Percentiles rank a stretch among this genome's conserved stretches.
Conservation (phyloP, 2,888 invertebrate genomes). For the Epicampocera succincta region DNA sequence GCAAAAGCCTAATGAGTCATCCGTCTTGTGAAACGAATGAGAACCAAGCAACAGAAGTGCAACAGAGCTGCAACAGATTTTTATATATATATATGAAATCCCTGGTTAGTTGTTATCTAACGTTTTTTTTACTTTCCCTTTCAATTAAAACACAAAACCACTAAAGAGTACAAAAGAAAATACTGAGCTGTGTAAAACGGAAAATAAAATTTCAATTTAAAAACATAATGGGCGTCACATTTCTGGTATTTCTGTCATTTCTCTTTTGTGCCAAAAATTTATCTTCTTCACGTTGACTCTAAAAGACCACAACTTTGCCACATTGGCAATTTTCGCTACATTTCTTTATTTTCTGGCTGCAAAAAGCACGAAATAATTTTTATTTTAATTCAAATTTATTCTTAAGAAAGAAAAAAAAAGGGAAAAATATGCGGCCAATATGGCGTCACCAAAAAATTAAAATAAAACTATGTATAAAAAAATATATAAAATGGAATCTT, state of each 20-base stretch:
- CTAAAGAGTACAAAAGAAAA: neutral
- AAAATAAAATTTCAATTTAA: slow-evolving; percentile 40
- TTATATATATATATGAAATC: too few species aligned
- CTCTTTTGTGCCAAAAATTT: neutral
- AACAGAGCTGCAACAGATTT: too few species aligned
- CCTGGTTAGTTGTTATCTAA: too few species aligned
- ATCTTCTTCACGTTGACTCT: neutral
- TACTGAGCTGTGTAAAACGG: neutral
- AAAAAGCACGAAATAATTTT: slow-evolving; percentile 22
- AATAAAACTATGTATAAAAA: neutral
- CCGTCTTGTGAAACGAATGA: too few species aligned
- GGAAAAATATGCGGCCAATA: slow-evolving; percentile 25
- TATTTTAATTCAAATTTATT: slow-evolving; percentile 64
- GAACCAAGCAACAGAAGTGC: too few species aligned
- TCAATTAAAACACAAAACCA: too few species aligned
- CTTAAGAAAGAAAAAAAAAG: slow-evolving; percentile 34
- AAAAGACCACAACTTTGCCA: slow-evolving; percentile 16
- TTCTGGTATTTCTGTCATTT: slow-evolving; percentile 34
- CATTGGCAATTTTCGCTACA: neutral
- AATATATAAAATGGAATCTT: slow-evolving; percentile 13
- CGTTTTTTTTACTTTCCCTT: too few species aligned
- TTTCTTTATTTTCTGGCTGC: slow-evolving; percentile 9
- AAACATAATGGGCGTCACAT: slow-evolving; percentile 43
- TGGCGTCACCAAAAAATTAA: slow-evolving; percentile 50
- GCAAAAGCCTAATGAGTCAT: too few species aligned